A percentile compares a stretch with the other conserved stretches of the same genome.
Evolutionary conservation across 2,113 vertebrate genomes (phyloP).

Genomic region (Xiphorhynchus elegans): DNA sequence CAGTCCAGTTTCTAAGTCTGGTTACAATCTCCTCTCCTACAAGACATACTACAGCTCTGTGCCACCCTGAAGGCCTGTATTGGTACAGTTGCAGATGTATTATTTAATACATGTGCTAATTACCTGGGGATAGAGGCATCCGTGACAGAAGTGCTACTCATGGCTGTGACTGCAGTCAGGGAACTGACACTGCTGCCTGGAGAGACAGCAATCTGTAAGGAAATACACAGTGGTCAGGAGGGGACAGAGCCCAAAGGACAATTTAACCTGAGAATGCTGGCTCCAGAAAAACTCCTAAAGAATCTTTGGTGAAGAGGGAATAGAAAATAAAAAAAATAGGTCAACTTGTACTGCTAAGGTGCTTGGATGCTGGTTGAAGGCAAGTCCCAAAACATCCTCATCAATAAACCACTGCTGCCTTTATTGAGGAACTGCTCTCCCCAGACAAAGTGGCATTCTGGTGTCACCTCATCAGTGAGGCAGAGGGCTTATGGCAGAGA

Average conservation of each 20-base stretch:
- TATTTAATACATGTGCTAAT: not conserved
- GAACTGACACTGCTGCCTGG: conserved; percentile 89
- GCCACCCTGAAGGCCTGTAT: not conserved
- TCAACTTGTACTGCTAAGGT: not conserved
- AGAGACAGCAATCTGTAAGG: conserved; percentile 83
- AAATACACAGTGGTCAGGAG: not conserved
- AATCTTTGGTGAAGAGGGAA: not conserved
- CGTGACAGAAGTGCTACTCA: conserved; percentile 85
- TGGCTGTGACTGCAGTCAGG: conserved; percentile 88
- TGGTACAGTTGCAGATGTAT: not conserved
- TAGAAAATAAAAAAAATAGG: not conserved
- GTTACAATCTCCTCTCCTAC: not conserved
- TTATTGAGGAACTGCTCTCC: not conserved
- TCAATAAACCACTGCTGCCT: not conserved
- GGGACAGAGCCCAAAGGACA: not conserved
- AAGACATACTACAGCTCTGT: not conserved
- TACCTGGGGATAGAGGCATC: conserved; percentile 83
- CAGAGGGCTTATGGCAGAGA: not conserved
- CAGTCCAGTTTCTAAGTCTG: not conserved
- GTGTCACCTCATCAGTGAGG: not conserved
- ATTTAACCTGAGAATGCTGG: not conserved
- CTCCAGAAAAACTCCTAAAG: not conserved
- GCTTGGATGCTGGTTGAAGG: not conserved
- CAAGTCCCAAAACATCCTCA: not conserved
- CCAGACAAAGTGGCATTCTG: not conserved